Conservation (phyloP, 1,140 invertebrate genomes). For the Adoxophyes honmai region DNA sequence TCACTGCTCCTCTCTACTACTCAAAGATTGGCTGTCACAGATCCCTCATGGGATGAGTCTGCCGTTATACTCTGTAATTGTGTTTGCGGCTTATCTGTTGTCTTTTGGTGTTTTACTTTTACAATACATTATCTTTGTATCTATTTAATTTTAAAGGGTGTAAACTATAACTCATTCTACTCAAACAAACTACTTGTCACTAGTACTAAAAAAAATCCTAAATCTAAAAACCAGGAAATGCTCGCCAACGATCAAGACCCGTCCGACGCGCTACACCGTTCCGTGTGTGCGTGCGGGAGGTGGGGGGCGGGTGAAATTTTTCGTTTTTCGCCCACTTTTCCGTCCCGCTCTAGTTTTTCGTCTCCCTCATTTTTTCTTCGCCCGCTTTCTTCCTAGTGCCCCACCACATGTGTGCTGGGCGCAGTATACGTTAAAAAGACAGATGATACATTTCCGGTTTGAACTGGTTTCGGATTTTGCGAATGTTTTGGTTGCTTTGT, state of each 20-base stretch:
- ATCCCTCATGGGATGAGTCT: too few species aligned
- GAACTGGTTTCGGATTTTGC: constrained; percentile 9
- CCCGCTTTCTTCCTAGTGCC: constrained; percentile 74
- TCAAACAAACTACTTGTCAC: background rate
- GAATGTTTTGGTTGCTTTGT: too few species aligned
- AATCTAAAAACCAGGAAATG: background rate
- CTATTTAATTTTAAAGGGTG: too few species aligned
- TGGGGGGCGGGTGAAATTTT: constrained; percentile 66
- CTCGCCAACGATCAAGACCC: constrained; percentile 44
- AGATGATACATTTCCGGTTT: constrained; percentile 56
- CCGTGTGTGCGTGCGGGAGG: constrained; percentile 57
- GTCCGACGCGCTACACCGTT: constrained; percentile 21
- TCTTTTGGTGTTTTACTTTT: too few species aligned
- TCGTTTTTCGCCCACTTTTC: constrained; percentile 76
- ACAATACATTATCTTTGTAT: too few species aligned
- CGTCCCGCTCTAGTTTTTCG: constrained; percentile 76
- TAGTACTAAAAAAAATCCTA: background rate
- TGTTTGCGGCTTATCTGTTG: too few species aligned
- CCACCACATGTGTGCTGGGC: constrained; percentile 72
- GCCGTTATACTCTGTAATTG: too few species aligned
- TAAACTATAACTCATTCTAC: too few species aligned
- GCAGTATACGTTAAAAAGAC: constrained; percentile 33
- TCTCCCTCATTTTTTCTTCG: constrained; percentile 76
- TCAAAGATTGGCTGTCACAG: too few species aligned
- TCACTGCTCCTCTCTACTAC: too few species aligned